Percentiles rank a stretch among this genome's conserved stretches.
Evolutionary conservation across 2,113 vertebrate genomes (phyloP).

Genomic region (Glareola pratincola): DNA sequence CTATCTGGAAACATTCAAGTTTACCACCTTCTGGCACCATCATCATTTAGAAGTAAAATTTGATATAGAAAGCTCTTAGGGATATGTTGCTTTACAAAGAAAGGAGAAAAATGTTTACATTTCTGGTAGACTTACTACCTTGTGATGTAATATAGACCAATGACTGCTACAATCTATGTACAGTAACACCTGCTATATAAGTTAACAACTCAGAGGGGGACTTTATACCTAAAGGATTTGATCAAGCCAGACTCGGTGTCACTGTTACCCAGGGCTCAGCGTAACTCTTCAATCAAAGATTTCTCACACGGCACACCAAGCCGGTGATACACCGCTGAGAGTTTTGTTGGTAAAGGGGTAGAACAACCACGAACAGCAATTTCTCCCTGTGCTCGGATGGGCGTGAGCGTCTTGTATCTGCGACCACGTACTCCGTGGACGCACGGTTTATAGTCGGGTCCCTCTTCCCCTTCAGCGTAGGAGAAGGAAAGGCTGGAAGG

Average conservation of each 20-base stretch:
- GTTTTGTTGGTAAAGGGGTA: neutral
- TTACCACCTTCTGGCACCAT: neutral
- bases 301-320: neutral
- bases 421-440: neutral
- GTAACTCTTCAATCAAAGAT: neutral
- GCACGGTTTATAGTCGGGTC: neutral
- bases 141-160: neutral
- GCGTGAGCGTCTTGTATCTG: neutral
- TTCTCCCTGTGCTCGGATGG: neutral
- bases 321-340: accelerated
- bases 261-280: neutral
- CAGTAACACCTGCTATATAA: neutral
- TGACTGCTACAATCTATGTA: neutral
- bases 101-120: neutral
- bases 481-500: neutral
- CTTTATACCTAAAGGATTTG: neutral
- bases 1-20: neutral
- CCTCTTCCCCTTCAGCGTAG: neutral
- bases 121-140: neutral
- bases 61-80: neutral
- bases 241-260: neutral
- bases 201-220: neutral
- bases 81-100: neutral
- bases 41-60: neutral
- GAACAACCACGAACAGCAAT: neutral